phyloP scores from a whole-genome alignment of 2,888 invertebrate species.

The Adelognathus sp. region DNA sequence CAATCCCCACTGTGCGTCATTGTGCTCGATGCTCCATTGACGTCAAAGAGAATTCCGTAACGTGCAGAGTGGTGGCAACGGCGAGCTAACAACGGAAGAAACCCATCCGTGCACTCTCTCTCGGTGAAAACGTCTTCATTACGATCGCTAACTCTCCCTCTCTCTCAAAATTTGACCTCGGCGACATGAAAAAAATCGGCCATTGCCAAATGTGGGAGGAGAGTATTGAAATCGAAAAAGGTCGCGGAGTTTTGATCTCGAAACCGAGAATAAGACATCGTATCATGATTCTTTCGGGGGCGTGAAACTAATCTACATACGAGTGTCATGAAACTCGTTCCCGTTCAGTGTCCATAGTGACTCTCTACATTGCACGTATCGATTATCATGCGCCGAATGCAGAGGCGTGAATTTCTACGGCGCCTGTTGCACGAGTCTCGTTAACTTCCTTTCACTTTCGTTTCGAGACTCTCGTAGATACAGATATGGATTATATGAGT shows the following conservation, averaged over 20 bases:
- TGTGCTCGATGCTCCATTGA: slow-evolving; percentile 70
- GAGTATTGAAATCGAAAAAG: neutral
- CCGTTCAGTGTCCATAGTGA: slow-evolving; percentile 17
- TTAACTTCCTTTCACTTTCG: slow-evolving; percentile 53
- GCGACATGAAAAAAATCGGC: neutral
- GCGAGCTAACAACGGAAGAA: slow-evolving; percentile 1
- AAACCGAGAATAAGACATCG: slow-evolving; percentile 26
- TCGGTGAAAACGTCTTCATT: slow-evolving; percentile 1
- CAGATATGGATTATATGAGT: neutral
- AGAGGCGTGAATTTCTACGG: slow-evolving; percentile 52
- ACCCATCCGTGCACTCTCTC: neutral
- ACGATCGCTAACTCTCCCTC: neutral
- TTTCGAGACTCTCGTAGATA: neutral
- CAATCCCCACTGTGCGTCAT: slow-evolving; percentile 59
- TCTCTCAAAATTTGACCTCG: neutral
- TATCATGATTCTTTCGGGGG: neutral
- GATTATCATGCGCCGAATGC: slow-evolving; percentile 50
- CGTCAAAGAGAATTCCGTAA: slow-evolving; percentile 70
- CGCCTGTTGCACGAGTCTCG: slow-evolving; percentile 38
- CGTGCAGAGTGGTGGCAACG: slow-evolving; percentile 61
- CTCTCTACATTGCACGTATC: slow-evolving; percentile 10
- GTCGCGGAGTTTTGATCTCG: neutral
- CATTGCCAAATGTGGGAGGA: neutral
- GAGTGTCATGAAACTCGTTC: slow-evolving; percentile 25
- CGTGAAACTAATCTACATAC: neutral